These are phyloP conservation scores for Oscheius sp. DNA, from an alignment of 1,140 invertebrate species.

Conservation along the genomic window DNA sequence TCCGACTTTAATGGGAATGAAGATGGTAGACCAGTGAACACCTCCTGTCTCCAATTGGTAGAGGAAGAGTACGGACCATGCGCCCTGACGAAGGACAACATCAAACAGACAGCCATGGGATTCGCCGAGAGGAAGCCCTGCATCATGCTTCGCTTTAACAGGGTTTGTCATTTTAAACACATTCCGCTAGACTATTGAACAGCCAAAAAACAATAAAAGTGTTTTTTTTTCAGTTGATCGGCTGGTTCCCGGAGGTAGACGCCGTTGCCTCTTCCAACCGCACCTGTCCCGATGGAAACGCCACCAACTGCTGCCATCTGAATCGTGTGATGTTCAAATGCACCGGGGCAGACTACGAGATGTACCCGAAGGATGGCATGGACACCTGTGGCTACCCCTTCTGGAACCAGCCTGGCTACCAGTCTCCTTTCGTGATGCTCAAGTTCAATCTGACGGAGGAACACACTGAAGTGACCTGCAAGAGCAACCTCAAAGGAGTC, in stretches of 20 bases:
- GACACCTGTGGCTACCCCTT: not conserved
- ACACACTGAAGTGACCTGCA: not conserved
- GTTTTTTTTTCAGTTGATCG: too few species aligned
- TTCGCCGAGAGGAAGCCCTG: not conserved
- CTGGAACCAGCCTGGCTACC: not conserved
- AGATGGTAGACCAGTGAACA: not conserved
- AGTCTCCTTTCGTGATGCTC: not conserved
- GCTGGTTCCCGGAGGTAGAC: not conserved
- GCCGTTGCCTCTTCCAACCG: not conserved
- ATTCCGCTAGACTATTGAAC: too few species aligned
- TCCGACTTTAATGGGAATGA: not conserved
- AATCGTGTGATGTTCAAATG: not conserved
- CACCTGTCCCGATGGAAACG: not conserved
- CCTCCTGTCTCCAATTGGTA: not conserved
- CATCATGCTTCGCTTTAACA: not conserved
- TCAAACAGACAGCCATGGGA: not conserved
- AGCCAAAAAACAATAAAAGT: too few species aligned
- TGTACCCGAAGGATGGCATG: not conserved
- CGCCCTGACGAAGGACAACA: not conserved
- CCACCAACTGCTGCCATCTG: not conserved
- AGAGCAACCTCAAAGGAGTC: not conserved
- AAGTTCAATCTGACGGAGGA: not conserved
- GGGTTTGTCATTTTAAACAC: too few species aligned
- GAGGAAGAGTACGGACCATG: not conserved
- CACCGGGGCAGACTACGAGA: not conserved